Evolutionary conservation across 2,888 invertebrate genomes (phyloP), one percentile per base, ranked within the genome.

Genomic region (Trimorus sp.): DNA sequence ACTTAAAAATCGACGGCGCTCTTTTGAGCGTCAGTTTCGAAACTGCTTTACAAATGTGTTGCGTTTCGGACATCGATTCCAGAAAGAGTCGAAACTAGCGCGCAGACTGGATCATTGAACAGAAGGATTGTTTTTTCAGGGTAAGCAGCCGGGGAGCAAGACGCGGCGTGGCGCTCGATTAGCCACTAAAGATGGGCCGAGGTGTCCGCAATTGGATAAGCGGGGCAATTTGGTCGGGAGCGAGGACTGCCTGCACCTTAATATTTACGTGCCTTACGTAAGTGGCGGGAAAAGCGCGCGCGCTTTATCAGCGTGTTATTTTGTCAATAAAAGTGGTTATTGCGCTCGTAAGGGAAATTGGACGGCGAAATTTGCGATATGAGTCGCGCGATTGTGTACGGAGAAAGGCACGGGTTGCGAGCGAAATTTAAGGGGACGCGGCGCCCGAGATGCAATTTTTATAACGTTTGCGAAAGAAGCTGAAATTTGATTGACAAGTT

Each of bases 221-320:
- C 14, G 68, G 0, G 76, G 75, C 7, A 12, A 79, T 53, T 40
- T 86, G 9, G 0, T 70, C 0, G 91, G 91, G 8, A 60, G 79
- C 3, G 91, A 91, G 54, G 89, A 91, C 54, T 91, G 91, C 68
- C 85, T 91, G 6, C 86, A 87, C 76, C 79, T 91, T 7, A 91
- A 91, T 62, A 75, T 91, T 84, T 91, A 87, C 63, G 87, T 89
- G 14, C 90, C 90, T 9, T 12, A 73, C 74, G 91, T 91, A 84
- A 89, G 85, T 84, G 42, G 42, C n/a, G 54, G 15, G 68, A 73
- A 49, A 16, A 36, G 42, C 54, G 15, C 38, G 40, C 36, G 40
- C 54, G 38, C 49, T 54, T 14, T 51, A 26, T 54, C 26, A 26
- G 15, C 7, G 26, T 7, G 26, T 26, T 54, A 26, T 62, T 58